Percentiles rank a stretch among this genome's conserved stretches.
These are phyloP conservation scores for Encarsia formosa DNA, from an alignment of 2,888 invertebrate genomes.

Conservation along the genomic window DNA sequence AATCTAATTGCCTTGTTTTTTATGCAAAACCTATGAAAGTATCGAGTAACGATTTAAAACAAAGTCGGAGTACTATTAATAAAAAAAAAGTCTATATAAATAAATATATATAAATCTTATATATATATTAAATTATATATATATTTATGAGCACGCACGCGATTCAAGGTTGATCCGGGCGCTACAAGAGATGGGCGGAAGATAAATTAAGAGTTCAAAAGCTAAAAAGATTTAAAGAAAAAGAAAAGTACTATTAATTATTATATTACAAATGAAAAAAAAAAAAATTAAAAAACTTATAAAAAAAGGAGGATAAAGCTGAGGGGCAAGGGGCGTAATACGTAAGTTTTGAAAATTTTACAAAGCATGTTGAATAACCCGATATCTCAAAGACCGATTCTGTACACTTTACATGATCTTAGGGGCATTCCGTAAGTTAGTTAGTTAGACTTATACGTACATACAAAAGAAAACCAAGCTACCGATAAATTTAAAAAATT, in stretches of 20 bases:
- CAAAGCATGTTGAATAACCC: slow-evolving; percentile 35
- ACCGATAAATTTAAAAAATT: slow-evolving; percentile 31
- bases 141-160: slow-evolving; percentile 21
- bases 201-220: slow-evolving; percentile 43
- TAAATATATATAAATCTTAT: slow-evolving; percentile 33
- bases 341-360: slow-evolving; percentile 45
- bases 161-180: slow-evolving; percentile 33
- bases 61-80: slow-evolving; percentile 38
- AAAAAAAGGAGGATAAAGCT: neutral
- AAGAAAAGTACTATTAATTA: slow-evolving; percentile 30
- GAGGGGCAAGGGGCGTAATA: slow-evolving; percentile 33
- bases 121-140: slow-evolving; percentile 27
- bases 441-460: slow-evolving; percentile 32
- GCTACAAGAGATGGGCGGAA: slow-evolving; percentile 29
- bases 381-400: slow-evolving; percentile 36
- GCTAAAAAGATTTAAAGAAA: too few relatives aligned
- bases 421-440: slow-evolving; percentile 42
- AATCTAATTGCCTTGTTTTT: slow-evolving; percentile 51
- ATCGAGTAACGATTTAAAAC: slow-evolving; percentile 43
- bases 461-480: slow-evolving; percentile 27
- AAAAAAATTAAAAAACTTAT: slow-evolving; percentile 27
- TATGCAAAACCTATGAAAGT: slow-evolving; percentile 49
- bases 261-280: slow-evolving; percentile 26
- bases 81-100: slow-evolving; percentile 29
- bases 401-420: slow-evolving; percentile 39